Evolutionary conservation across 1,140 invertebrate genomes (phyloP).

Genomic region (Akabosia matsudoensis): DNA sequence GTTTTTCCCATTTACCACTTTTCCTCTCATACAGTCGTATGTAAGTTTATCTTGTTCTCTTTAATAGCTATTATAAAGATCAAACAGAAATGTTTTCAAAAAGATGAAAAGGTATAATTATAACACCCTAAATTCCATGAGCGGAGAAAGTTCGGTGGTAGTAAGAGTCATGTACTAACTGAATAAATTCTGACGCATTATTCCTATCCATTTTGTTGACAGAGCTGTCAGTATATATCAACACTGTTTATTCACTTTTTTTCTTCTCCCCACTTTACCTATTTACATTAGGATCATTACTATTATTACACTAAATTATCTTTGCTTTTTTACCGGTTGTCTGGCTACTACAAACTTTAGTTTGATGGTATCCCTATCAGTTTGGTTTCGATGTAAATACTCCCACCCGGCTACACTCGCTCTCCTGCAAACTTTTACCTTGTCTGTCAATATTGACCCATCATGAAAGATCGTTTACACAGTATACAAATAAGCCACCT

Average conservation of each 20-base stretch:
- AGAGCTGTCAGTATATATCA: too few relatives aligned
- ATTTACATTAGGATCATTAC: background rate
- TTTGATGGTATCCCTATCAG: too few relatives aligned
- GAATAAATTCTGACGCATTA: too few relatives aligned
- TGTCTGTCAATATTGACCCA: slow-evolving; percentile 18
- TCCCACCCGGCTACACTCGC: too few relatives aligned
- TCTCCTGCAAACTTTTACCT: background rate
- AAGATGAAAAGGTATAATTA: background rate
- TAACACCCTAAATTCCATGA: background rate
- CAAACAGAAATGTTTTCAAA: background rate
- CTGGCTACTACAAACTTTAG: too few relatives aligned
- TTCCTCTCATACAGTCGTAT: background rate
- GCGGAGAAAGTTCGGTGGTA: too few relatives aligned
- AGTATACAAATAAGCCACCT: slow-evolving; percentile 14
- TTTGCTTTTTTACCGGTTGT: background rate
- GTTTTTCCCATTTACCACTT: too few relatives aligned
- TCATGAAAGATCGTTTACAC: slow-evolving; percentile 13
- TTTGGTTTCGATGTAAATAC: too few relatives aligned
- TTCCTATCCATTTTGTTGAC: too few relatives aligned
- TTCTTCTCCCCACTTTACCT: background rate
- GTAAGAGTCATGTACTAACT: too few relatives aligned
- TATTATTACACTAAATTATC: background rate
- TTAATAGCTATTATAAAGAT: slow-evolving; percentile 9
- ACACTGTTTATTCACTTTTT: background rate
- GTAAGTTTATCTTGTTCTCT: background rate